Base-by-base conservation (phyloP, 2,888 invertebrate species). In the Autographa gamma region DNA sequence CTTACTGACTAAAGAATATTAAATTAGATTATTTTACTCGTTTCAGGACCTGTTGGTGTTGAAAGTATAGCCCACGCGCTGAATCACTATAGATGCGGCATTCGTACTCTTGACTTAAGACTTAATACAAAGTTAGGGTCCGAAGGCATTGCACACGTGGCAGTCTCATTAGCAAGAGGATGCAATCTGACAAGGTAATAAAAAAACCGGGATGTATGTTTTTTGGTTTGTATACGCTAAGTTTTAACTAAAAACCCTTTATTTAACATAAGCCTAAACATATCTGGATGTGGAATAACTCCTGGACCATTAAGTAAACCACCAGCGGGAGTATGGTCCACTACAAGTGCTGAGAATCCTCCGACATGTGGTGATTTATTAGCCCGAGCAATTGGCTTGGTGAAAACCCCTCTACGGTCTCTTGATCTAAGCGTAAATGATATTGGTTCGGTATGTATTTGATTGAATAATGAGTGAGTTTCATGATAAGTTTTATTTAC, bases 261-360 rank as follows among this genome's bases (percentile, higher is more conserved):
- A 1, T 48, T 48, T 0, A n/a, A n/a, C 0, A 1, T n/a, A n/a
- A 96, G 96, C 34, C 85, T 96, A 68, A 96, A 95, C 77, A 91
- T 96, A 79, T 96, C 96, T 16, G 95, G 95, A 6, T 96, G 96
- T 86, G 95, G 96, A 19, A 95, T 96, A 66, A 93, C 88, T 65
- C 89, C 94, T 25, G 91, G 89, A 25, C 92, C 93, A 8, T 84
- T 96, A 71, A 69, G 85, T 41, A 95, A 92, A 74, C 89, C 95
- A 62, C 95, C 94, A 48, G 88, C 93, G 71, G 95, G 94, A n/a
- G 95, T 95, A n/a, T 96, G 95, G 95, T 95, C 95, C 8, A 88
- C 93, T 14, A 94, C 92, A 7, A 94, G 90, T 86, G 94, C 93
- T 72, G 94, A 93, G 85, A 93, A 90, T 82, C 93, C 93, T 41